These are phyloP conservation scores for Aramus guarauna DNA, from an alignment of 2,113 vertebrate species.

Conservation along the genomic window DNA sequence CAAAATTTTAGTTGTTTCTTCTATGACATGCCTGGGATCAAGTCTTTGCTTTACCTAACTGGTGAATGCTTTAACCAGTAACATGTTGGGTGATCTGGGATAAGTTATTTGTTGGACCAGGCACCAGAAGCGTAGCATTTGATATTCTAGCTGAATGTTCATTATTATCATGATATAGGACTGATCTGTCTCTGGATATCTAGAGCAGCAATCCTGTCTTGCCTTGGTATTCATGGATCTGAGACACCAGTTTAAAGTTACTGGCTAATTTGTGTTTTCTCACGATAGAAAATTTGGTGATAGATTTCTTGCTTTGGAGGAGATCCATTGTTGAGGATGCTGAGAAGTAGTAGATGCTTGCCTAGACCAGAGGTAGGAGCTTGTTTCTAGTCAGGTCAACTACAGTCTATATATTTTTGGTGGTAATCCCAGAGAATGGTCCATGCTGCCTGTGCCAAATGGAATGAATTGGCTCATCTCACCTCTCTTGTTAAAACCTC, in stretches of 20 bases:
- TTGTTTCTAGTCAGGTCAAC: background rate
- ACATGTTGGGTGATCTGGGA: background rate
- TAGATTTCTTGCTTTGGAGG: background rate
- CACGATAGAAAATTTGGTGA: background rate
- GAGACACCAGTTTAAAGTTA: background rate
- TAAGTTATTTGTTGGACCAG: background rate
- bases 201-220: background rate
- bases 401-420: background rate
- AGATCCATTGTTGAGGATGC: background rate
- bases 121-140: rapidly evolving
- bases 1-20: background rate
- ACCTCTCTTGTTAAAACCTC: background rate
- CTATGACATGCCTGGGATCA: background rate
- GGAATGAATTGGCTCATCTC: background rate
- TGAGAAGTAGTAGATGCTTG: background rate
- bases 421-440: background rate
- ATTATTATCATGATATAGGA: background rate
- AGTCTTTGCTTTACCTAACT: background rate
- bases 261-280: background rate
- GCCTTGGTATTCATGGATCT: background rate
- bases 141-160: background rate
- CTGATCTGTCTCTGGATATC: background rate
- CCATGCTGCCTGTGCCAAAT: background rate
- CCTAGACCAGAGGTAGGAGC: background rate
- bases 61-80: background rate